These are phyloP conservation scores for Sebastes itinus DNA, from an alignment of 2,797 vertebrate genomes.

Conservation along the genomic window DNA sequence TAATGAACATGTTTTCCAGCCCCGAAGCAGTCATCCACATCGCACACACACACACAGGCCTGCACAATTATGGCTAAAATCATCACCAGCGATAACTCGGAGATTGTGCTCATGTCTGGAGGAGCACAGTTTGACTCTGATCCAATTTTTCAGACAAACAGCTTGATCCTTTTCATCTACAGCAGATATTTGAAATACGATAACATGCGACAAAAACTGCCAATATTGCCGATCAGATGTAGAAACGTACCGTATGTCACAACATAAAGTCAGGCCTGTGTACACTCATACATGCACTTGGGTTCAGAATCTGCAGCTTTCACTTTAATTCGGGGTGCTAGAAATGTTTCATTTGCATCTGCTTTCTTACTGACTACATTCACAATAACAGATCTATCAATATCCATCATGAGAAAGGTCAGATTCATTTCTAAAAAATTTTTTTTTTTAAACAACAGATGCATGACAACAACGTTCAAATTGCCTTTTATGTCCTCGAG, in stretches of 20 bases:
- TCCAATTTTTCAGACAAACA: conserved; percentile 20
- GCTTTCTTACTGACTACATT: neutral
- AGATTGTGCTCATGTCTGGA: conserved; percentile 21
- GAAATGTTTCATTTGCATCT: neutral
- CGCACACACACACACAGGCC: conserved; percentile 2
- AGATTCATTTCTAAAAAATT: neutral
- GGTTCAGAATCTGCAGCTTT: neutral
- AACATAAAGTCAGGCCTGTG: neutral
- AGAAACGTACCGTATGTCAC: neutral
- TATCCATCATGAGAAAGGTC: neutral
- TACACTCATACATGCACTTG: neutral
- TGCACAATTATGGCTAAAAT: conserved; percentile 20
- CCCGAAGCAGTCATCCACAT: conserved; percentile 28
- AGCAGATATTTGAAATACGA: neutral
- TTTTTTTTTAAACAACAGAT: neutral
- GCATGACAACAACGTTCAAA: neutral
- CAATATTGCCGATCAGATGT: neutral
- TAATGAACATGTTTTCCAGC: conserved; percentile 56
- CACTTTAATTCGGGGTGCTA: neutral
- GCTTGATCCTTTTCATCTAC: conserved; percentile 1
- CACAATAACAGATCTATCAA: neutral
- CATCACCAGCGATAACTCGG: conserved; percentile 1
- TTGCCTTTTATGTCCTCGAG: neutral
- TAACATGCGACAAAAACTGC: neutral
- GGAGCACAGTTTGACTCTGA: conserved; percentile 18